Percentiles rank a stretch among this genome's conserved stretches.
These are phyloP conservation scores for Xylota sylvarum DNA, from an alignment of 2,888 invertebrate genomes.

Conservation along the genomic window DNA sequence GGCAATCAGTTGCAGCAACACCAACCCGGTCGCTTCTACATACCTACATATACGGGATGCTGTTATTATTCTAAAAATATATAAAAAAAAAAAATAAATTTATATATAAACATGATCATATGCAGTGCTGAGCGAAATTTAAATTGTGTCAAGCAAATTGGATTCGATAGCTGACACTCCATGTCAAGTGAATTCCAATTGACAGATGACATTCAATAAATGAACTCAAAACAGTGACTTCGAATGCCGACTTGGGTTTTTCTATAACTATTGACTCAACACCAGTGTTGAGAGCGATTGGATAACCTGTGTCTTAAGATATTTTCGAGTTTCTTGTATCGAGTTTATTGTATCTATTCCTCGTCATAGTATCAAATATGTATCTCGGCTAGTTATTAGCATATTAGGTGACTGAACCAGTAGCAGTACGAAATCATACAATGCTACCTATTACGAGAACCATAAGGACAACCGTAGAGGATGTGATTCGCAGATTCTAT, in stretches of 20 bases:
- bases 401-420: no score
- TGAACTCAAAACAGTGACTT: background rate
- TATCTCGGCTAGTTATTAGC: no score
- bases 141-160: constrained; percentile 29
- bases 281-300: no score
- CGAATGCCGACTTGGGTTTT: background rate
- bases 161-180: constrained; percentile 32
- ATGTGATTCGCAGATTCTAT: no score
- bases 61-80: constrained; percentile 49
- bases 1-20: constrained; percentile 64
- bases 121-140: constrained; percentile 16
- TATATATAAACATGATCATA: constrained; percentile 21
- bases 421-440: no score
- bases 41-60: background rate
- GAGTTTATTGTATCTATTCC: no score
- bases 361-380: no score
- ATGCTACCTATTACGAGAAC: no score
- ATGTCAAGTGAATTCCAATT: constrained; percentile 15
- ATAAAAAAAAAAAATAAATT: constrained; percentile 32
- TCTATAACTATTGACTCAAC: no score
- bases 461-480: no score
- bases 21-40: constrained; percentile 22
- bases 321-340: no score
- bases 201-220: constrained; percentile 36
- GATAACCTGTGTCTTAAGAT: no score